These are phyloP conservation scores for Leucopsar rothschildi DNA, from an alignment of 2,113 vertebrate species.

Conservation along the genomic window DNA sequence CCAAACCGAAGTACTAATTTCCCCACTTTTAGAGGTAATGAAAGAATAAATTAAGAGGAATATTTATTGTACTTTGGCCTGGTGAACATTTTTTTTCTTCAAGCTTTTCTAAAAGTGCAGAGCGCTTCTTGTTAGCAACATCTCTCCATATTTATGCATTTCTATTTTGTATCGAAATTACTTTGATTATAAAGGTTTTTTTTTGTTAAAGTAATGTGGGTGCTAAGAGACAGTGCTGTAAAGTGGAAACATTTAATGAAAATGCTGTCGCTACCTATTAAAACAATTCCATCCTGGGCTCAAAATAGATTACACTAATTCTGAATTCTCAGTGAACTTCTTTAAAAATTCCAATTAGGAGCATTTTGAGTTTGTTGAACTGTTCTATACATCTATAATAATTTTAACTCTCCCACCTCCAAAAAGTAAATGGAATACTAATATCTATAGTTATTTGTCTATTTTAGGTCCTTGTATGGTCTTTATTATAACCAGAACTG, in stretches of 20 bases:
- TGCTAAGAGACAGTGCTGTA: background rate
- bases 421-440: background rate
- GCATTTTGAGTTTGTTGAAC: background rate
- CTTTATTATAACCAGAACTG: background rate
- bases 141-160: background rate
- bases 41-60: background rate
- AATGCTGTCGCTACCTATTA: background rate
- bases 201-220: background rate
- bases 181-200: background rate
- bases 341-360: background rate
- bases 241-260: constrained; percentile 6
- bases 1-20: background rate
- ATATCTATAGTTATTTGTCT: background rate
- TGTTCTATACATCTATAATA: background rate
- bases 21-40: background rate
- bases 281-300: background rate
- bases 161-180: background rate
- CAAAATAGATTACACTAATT: background rate
- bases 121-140: background rate
- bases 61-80: background rate
- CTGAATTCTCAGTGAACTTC: background rate
- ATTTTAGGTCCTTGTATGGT: background rate
- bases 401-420: background rate
- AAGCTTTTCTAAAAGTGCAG: background rate
- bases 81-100: background rate